A percentile compares a stretch with the other conserved stretches of the same genome.
These are phyloP conservation scores for Stenodema calcarata DNA, from an alignment of 2,888 invertebrate species.

Conservation along the genomic window DNA sequence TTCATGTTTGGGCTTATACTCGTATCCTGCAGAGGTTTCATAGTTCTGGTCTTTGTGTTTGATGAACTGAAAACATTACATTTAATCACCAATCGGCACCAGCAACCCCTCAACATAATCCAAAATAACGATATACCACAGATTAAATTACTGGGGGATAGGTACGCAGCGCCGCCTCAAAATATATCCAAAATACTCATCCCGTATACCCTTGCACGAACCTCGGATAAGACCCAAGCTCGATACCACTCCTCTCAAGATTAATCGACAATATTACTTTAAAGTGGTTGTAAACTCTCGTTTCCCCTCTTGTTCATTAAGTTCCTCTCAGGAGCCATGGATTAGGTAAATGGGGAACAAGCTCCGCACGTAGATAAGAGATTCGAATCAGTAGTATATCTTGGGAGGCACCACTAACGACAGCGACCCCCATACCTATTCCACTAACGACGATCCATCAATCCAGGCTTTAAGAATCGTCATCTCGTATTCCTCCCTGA, in stretches of 20 bases:
- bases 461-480: conserved; percentile 6
- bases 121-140: too few relatives aligned
- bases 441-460: conserved; percentile 44
- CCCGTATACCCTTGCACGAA: too few relatives aligned
- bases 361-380: conserved; percentile 23
- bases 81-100: too few relatives aligned
- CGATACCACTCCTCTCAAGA: neutral
- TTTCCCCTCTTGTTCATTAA: conserved; percentile 35
- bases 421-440: conserved; percentile 15
- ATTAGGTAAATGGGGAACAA: conserved; percentile 36
- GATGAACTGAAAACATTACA: too few relatives aligned
- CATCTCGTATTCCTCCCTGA: conserved; percentile 14
- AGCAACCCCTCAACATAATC: too few relatives aligned
- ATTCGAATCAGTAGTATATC: conserved; percentile 43
- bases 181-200: too few relatives aligned
- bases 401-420: conserved; percentile 30
- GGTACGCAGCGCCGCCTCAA: too few relatives aligned
- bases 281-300: conserved; percentile 32
- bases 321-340: conserved; percentile 28
- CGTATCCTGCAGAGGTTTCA: too few relatives aligned
- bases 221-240: too few relatives aligned
- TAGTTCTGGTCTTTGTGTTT: too few relatives aligned
- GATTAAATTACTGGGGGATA: too few relatives aligned
- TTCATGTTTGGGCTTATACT: too few relatives aligned
- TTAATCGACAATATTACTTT: conserved; percentile 29